Conservation (phyloP, 2,797 vertebrate species). For the Zenarchopterus dispar region DNA sequence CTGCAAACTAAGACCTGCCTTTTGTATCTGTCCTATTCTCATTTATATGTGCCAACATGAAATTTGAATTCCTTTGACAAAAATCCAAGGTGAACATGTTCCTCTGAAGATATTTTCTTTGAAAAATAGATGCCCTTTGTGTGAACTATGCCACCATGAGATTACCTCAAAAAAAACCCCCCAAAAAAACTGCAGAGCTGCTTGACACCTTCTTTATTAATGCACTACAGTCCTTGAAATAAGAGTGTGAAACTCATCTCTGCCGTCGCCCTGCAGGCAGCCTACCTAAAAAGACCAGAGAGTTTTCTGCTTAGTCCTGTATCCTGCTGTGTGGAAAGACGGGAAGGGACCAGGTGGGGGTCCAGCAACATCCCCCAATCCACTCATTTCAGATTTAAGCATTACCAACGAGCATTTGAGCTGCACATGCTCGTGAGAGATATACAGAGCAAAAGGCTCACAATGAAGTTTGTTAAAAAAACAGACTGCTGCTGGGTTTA, state of each 20-base stretch:
- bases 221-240: slow-evolving; percentile 40
- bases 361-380: slow-evolving; percentile 39
- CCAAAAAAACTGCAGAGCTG: background rate
- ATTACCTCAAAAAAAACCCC: slow-evolving; percentile 6
- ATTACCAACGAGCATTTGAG: slow-evolving; percentile 5
- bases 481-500: no score
- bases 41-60: background rate
- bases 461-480: slow-evolving; percentile 20
- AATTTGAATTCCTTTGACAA: slow-evolving; percentile 11
- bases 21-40: background rate
- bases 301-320: slow-evolving; percentile 39
- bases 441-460: background rate
- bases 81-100: background rate
- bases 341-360: slow-evolving; percentile 50
- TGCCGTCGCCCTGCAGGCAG: slow-evolving; percentile 35
- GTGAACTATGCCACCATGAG: slow-evolving; percentile 21
- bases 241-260: slow-evolving; percentile 42
- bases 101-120: slow-evolving; percentile 14
- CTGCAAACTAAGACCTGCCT: background rate
- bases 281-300: slow-evolving; percentile 30
- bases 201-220: slow-evolving; percentile 53
- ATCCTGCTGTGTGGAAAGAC: slow-evolving; percentile 40
- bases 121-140: slow-evolving; percentile 16
- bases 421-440: slow-evolving; percentile 5
- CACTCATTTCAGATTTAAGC: slow-evolving; percentile 23